Evolutionary conservation across 2,888 invertebrate species (phyloP), one percentile per base, ranked within the genome.

Genomic region (Scaptomyza reducta): DNA sequence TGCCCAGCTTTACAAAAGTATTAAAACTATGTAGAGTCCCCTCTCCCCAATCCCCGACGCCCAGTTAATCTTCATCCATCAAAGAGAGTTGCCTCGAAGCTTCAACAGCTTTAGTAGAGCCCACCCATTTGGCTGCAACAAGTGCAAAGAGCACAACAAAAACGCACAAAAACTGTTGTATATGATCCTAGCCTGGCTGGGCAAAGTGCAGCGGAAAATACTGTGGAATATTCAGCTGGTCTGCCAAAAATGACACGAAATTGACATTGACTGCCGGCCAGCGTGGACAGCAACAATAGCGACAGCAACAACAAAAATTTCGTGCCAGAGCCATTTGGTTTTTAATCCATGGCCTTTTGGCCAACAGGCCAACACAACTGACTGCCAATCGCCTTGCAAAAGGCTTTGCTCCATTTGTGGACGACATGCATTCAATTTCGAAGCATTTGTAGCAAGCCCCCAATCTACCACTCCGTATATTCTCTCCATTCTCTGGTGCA

Each of bases 311-410:
- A 10, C 40, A 40, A 16, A 13, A 61, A 54, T 58, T 63, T 41
- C 42, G 41, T 25, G 49, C 25, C 16, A 25, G 42, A 45, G 55
- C 63, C 72, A 74, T 75, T 74, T 75, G 71, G 57, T 42, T 75
- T 75, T 74, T 74, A 74, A 74, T 75, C 76, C 74, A 45, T 41
- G 54, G 63, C 55, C 67, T 67, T 71, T 75, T 66, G 71, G 58
- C 75, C 61, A 50, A 46, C 55, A 60, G 54, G 40, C 10, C 16
- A 40, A 16, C 38, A 40, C 40, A 40, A 40, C 65, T 61, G 59
- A 42, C 51, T 61, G 71, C 29, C 70, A 70, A 74, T 72, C 50
- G 73, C 31, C 58, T 64, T 42, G 59, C 57, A 50, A 56, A 62
- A 33, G 64, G 45, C 57, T 49, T 66, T 56, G 54, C 66, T 60